These are phyloP conservation scores for Coptotermes formosanus DNA, from an alignment of 1,140 invertebrate genomes.

Conservation along the genomic window DNA sequence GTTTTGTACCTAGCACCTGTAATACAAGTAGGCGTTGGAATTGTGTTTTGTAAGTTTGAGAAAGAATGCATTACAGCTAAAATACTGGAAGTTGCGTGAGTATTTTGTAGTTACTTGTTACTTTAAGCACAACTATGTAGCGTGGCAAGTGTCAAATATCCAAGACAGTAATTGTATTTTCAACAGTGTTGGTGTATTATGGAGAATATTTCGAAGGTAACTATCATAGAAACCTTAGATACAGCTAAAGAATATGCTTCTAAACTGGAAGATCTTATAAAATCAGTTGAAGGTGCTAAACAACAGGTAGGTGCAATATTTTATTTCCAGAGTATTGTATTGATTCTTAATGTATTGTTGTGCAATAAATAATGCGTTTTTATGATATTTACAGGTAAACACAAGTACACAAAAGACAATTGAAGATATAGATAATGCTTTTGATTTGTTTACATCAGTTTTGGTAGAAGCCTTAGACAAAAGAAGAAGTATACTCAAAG, in stretches of 20 bases:
- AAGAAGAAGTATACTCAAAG: conserved; percentile 31
- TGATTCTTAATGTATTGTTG: neutral
- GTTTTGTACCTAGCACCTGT: neutral
- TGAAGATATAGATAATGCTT: conserved; percentile 33
- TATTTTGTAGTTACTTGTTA: neutral
- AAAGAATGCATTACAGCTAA: neutral
- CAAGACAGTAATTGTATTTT: neutral
- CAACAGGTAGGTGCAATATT: conserved; percentile 31
- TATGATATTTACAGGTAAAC: conserved; percentile 29
- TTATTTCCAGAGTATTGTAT: neutral
- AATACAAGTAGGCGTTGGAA: neutral
- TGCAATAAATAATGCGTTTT: neutral
- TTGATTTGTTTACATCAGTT: conserved; percentile 33
- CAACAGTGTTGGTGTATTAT: conserved; percentile 17
- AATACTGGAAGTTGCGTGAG: neutral
- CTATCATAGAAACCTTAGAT: conserved; percentile 35
- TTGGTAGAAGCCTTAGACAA: conserved; percentile 34
- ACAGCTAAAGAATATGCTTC: conserved; percentile 35
- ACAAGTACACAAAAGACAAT: conserved; percentile 33
- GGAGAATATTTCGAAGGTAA: conserved; percentile 32
- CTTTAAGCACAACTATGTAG: neutral
- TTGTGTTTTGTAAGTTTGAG: neutral
- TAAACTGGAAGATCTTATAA: conserved; percentile 33
- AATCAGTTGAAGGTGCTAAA: conserved; percentile 31
- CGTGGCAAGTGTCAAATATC: neutral